These are phyloP conservation scores for Graphium colonna DNA, from an alignment of 2,888 invertebrate species.

Conservation along the genomic window DNA sequence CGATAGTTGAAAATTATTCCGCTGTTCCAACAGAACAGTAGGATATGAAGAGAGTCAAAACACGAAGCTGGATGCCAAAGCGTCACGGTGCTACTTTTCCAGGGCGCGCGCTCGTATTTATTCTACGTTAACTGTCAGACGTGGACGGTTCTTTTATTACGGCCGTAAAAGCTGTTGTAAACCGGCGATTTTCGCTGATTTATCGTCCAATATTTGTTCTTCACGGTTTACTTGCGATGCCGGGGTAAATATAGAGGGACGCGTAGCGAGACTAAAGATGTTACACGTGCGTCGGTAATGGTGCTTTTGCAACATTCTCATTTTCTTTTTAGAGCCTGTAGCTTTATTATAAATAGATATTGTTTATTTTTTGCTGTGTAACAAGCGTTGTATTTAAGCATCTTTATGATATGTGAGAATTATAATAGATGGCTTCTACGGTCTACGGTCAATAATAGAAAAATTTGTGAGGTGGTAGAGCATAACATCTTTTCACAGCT, in stretches of 20 bases:
- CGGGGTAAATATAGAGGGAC: conserved; percentile 51
- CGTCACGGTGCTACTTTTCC: conserved; percentile 50
- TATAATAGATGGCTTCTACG: too few relatives aligned
- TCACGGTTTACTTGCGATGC: conserved; percentile 59
- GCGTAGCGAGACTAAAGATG: conserved; percentile 40
- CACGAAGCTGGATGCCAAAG: conserved; percentile 17
- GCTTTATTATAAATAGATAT: too few relatives aligned
- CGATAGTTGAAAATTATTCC: too few relatives aligned
- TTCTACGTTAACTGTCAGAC: conserved; percentile 59
- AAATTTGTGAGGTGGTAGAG: too few relatives aligned
- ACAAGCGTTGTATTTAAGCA: too few relatives aligned
- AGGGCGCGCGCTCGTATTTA: conserved; percentile 60
- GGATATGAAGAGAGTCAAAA: conserved; percentile 38
- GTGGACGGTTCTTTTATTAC: conserved; percentile 77
- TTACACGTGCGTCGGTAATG: not conserved
- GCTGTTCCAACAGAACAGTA: too few relatives aligned
- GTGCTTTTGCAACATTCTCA: too few relatives aligned
- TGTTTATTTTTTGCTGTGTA: too few relatives aligned
- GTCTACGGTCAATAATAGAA: too few relatives aligned
- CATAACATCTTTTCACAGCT: too few relatives aligned
- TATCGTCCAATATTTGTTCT: conserved; percentile 74
- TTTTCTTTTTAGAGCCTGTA: too few relatives aligned
- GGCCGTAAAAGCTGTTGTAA: conserved; percentile 69
- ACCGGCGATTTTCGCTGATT: conserved; percentile 70
- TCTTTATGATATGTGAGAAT: too few relatives aligned